phyloP scores from a whole-genome alignment of 2,888 invertebrate species.

The Drosophila mercatorum region DNA sequence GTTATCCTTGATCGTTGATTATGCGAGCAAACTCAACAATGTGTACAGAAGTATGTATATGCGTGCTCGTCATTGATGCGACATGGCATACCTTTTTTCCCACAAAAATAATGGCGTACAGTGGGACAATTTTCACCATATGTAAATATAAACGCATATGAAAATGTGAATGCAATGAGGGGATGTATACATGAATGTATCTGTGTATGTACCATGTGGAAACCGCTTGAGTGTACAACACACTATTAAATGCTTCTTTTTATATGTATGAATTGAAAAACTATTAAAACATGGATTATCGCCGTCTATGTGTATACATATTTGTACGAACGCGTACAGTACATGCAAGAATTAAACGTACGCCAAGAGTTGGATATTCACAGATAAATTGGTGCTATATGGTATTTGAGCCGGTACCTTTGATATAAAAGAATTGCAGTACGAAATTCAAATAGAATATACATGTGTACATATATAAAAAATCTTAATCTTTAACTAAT shows the following conservation, averaged over 20 bases:
- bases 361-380: neutral
- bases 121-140: constrained; percentile 25
- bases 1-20: constrained; percentile 11
- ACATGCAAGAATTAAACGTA: constrained; percentile 12
- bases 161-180: too few relatives aligned
- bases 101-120: constrained; percentile 46
- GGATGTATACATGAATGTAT: constrained; percentile 4
- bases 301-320: neutral
- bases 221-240: constrained; percentile 8
- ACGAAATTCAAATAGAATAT: neutral
- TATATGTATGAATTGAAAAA: constrained; percentile 1
- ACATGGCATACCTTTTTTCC: constrained; percentile 39
- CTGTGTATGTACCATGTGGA: constrained; percentile 3
- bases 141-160: constrained; percentile 2
- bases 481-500: neutral
- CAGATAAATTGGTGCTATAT: neutral
- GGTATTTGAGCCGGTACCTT: neutral
- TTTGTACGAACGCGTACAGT: constrained; percentile 29
- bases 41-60: neutral
- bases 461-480: neutral
- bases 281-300: constrained; percentile 5
- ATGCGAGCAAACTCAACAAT: neutral
- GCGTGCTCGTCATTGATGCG: neutral
- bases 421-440: too few relatives aligned
- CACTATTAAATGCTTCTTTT: constrained; percentile 8